Conservation (phyloP, 30 jellyfish, hydroid and myxozoan species). For the Hydra vulgaris region DNA sequence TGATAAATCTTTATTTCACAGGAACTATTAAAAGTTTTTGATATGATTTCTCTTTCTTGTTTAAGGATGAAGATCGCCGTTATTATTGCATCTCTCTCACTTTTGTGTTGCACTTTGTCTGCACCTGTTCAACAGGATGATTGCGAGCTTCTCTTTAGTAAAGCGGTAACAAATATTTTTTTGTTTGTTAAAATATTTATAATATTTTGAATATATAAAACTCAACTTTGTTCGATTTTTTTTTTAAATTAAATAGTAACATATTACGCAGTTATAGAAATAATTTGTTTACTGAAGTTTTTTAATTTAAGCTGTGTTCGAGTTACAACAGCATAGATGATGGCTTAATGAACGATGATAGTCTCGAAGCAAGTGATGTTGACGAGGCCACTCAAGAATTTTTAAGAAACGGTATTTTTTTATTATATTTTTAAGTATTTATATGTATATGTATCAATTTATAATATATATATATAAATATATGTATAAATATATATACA, state of each 20-base stretch:
- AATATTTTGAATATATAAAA: neutral
- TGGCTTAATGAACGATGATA: neutral
- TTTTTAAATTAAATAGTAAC: too few species aligned
- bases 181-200: too few species aligned
- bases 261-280: too few species aligned
- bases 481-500: neutral
- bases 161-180: neutral
- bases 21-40: neutral
- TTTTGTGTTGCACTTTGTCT: neutral
- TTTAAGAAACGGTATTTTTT: neutral
- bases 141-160: neutral
- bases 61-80: neutral
- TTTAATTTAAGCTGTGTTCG: neutral
- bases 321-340: neutral
- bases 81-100: neutral
- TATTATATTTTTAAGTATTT: too few species aligned
- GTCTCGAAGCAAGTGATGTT: neutral
- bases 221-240: neutral
- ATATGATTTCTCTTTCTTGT: neutral
- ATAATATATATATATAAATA: too few species aligned
- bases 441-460: neutral
- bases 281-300: too few species aligned
- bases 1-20: constrained; percentile 2
- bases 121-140: neutral
- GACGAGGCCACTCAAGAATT: neutral